Conservation (phyloP, 2,888 invertebrate species). For the Coecobrya sp. region DNA sequence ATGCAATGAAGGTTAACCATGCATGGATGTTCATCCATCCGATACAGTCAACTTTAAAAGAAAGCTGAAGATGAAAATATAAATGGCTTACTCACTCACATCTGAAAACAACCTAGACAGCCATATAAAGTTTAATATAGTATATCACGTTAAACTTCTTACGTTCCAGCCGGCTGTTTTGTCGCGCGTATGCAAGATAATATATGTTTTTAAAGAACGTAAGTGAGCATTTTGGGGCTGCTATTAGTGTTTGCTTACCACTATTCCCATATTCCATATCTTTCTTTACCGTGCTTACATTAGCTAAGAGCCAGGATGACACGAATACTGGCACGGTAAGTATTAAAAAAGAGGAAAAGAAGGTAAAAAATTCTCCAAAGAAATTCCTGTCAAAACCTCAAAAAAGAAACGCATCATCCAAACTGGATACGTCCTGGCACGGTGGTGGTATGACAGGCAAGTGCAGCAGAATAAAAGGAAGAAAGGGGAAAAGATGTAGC, state of each 20-base stretch:
- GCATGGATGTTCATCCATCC: slow-evolving; percentile 62
- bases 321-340: not conserved
- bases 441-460: slow-evolving; percentile 22
- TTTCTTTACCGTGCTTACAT: not conserved
- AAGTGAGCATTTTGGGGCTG: no score
- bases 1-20: slow-evolving; percentile 61
- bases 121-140: not conserved
- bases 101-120: not conserved
- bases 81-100: slow-evolving; percentile 25
- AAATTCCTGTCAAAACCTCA: slow-evolving; percentile 47
- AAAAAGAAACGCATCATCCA: slow-evolving; percentile 47
- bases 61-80: not conserved
- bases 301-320: slow-evolving; percentile 1
- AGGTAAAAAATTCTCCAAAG: slow-evolving; percentile 33
- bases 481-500: slow-evolving; percentile 21
- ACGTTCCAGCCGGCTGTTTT: not conserved
- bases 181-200: not conserved
- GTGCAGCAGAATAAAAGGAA: slow-evolving; percentile 26
- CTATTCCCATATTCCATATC: no score
- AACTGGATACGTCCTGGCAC: slow-evolving; percentile 45
- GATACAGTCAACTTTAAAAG: slow-evolving; percentile 35
- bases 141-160: not conserved
- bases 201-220: no score
- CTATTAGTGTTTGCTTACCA: no score
- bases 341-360: slow-evolving; percentile 1